phyloP scores from a whole-genome alignment of 2,888 invertebrate genomes.

The Slavum lentiscoides region DNA sequence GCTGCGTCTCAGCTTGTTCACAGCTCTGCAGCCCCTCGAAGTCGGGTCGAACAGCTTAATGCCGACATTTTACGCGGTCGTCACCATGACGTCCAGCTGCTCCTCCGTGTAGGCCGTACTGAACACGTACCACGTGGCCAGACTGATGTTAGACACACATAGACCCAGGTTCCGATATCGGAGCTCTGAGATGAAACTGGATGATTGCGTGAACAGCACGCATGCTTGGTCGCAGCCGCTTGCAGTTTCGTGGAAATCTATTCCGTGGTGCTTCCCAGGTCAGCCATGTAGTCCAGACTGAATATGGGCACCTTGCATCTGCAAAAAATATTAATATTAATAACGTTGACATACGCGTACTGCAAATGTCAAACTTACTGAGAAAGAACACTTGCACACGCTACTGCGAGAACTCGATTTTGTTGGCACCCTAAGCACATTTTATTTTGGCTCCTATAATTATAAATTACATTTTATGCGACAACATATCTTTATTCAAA shows the following conservation, averaged over 20 bases:
- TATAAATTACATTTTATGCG: no score
- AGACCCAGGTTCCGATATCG: constrained; percentile 91
- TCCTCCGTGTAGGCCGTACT: constrained; percentile 76
- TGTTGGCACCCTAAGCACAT: no score
- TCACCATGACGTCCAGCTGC: constrained; percentile 87
- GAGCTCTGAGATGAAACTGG: constrained; percentile 74
- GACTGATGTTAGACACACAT: constrained; percentile 89
- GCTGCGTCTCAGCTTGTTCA: constrained; percentile 83
- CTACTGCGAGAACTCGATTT: no score
- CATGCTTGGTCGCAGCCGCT: constrained; percentile 60
- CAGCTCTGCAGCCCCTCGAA: constrained; percentile 82
- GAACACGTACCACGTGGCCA: constrained; percentile 92
- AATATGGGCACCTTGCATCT: constrained; percentile 92
- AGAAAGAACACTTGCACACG: no score
- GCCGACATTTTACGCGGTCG: constrained; percentile 91
- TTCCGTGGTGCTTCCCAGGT: constrained; percentile 75
- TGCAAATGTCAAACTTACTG: no score
- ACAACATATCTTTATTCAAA: no score
- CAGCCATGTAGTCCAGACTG: constrained; percentile 92
- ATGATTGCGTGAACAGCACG: constrained; percentile 65
- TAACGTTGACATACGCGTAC: no score
- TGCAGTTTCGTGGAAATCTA: constrained; percentile 63
- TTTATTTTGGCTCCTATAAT: no score
- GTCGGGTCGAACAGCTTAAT: constrained; percentile 95
- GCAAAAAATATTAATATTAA: no score